Percentiles rank a stretch among this genome's conserved stretches.
Conservation (phyloP, 2,888 invertebrate genomes). For the Andrena camellia region DNA sequence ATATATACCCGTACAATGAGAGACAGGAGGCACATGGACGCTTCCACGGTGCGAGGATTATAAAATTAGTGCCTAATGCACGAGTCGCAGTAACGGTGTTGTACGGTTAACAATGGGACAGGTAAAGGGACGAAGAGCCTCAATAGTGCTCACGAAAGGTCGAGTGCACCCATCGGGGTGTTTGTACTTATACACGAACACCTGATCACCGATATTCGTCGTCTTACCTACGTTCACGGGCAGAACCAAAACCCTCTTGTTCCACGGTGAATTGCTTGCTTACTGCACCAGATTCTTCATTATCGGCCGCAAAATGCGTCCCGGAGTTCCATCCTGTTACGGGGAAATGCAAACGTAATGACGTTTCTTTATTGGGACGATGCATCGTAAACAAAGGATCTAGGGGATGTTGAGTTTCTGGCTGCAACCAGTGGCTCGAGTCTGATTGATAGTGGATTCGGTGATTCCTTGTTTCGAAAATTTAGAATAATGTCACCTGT, state of each 20-base stretch:
- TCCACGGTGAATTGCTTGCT: background rate
- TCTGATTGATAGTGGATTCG: background rate
- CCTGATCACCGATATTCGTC: slow-evolving; percentile 44
- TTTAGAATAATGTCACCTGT: too few species aligned
- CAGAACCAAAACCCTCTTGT: slow-evolving; percentile 18
- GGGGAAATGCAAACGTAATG: background rate
- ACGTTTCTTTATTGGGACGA: background rate
- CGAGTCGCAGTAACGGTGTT: slow-evolving; percentile 76
- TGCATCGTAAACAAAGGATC: background rate
- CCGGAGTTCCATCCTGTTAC: background rate
- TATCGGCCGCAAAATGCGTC: slow-evolving; percentile 5
- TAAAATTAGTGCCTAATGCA: slow-evolving; percentile 78
- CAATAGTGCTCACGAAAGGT: slow-evolving; percentile 48
- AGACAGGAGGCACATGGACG: slow-evolving; percentile 43
- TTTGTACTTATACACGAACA: slow-evolving; percentile 46
- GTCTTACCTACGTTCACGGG: slow-evolving; percentile 30
- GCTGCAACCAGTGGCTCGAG: background rate
- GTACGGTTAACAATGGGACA: slow-evolving; percentile 71
- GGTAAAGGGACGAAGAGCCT: slow-evolving; percentile 56
- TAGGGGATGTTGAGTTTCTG: background rate
- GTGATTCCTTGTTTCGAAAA: too few species aligned
- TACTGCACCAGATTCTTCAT: slow-evolving; percentile 11
- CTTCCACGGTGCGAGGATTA: slow-evolving; percentile 74
- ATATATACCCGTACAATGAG: slow-evolving; percentile 25
- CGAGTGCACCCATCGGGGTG: slow-evolving; percentile 56